Evolutionary conservation across 2,113 vertebrate species (phyloP).

Genomic region (Cyanoramphus novaezelandiae): DNA sequence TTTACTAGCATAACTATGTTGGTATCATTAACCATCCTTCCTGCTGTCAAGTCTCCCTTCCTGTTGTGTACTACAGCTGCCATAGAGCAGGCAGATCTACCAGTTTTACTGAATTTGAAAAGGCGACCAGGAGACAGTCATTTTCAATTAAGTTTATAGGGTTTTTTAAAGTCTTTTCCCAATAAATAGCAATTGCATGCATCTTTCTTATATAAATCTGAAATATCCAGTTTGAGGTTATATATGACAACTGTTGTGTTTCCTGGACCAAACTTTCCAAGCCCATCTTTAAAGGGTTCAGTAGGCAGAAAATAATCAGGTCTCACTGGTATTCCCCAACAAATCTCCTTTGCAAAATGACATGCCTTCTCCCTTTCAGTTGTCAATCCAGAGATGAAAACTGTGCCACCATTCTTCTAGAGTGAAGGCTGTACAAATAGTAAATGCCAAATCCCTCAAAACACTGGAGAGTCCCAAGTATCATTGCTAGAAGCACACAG

Average conservation of each 20-base stretch:
- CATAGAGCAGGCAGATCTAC: background rate
- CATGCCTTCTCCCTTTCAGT: background rate
- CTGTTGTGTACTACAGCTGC: rapidly evolving
- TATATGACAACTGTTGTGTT: rapidly evolving
- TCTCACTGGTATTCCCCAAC: background rate
- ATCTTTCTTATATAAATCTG: background rate
- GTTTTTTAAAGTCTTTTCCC: background rate
- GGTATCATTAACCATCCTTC: background rate
- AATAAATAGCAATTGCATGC: rapidly evolving
- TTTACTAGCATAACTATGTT: background rate
- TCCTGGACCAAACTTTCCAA: background rate
- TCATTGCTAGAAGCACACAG: background rate
- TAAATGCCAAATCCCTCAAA: background rate
- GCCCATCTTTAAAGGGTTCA: background rate
- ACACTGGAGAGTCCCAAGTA: background rate
- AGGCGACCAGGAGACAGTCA: background rate
- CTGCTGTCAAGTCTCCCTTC: rapidly evolving
- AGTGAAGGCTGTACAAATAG: background rate
- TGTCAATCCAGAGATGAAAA: background rate
- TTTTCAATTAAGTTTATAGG: background rate
- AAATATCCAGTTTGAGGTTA: background rate
- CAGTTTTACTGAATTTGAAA: background rate
- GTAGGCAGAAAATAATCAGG: background rate
- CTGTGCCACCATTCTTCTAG: background rate
- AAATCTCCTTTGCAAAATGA: background rate